Percentiles rank a stretch among this genome's conserved stretches.
Evolutionary conservation across 2,113 vertebrate genomes (phyloP).

Genomic region (Shinisaurus crocodilurus): DNA sequence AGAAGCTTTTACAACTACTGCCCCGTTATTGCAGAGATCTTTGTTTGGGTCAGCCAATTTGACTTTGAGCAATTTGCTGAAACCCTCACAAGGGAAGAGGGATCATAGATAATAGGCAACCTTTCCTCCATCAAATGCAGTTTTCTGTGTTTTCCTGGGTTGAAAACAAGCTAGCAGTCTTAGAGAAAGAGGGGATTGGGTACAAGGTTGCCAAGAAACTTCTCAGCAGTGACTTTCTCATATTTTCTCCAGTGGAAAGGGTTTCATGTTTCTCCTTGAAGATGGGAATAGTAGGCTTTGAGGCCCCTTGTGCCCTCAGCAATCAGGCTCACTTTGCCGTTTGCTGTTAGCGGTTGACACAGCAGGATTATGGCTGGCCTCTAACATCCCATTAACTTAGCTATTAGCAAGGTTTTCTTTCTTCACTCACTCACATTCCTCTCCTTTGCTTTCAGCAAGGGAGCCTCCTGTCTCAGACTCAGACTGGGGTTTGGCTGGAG

Average conservation of each 20-base stretch:
- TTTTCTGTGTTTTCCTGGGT: constrained; percentile 42
- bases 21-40: background rate
- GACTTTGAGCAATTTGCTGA: constrained; percentile 31
- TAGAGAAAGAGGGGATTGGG: constrained; percentile 31
- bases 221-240: constrained; percentile 16
- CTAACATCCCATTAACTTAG: constrained; percentile 50
- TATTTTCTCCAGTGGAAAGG: constrained; percentile 23
- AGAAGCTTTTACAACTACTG: background rate
- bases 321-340: background rate
- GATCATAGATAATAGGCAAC: constrained; percentile 43
- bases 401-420: constrained; percentile 46
- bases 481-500: constrained; percentile 55
- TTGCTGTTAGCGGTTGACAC: constrained; percentile 14
- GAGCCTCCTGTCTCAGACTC: constrained; percentile 47
- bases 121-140: constrained; percentile 49
- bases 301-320: background rate
- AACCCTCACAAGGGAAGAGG: background rate
- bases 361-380: background rate
- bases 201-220: constrained; percentile 34
- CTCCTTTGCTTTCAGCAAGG: constrained; percentile 57
- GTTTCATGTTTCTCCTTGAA: constrained; percentile 21
- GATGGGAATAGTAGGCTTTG: background rate
- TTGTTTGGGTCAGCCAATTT: constrained; percentile 39
- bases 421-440: constrained; percentile 21
- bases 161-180: constrained; percentile 20